These are phyloP conservation scores for Agriopis marginaria DNA, from an alignment of 2,888 invertebrate species.

Conservation along the genomic window DNA sequence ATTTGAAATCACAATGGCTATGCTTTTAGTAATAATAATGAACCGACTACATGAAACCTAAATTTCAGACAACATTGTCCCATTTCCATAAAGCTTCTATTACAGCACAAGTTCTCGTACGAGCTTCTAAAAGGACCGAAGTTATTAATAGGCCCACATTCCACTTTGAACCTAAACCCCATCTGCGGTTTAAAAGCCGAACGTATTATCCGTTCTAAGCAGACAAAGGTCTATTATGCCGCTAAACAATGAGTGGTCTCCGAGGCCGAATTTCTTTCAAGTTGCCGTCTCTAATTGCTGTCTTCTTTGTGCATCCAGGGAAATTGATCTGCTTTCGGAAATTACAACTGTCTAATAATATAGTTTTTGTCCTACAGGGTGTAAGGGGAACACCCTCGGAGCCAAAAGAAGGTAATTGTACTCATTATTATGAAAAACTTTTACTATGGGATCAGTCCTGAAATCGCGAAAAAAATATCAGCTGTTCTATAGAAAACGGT, in stretches of 20 bases:
- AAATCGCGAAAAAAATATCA: no score
- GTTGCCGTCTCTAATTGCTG: conserved; percentile 63
- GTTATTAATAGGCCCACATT: conserved; percentile 39
- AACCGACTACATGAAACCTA: neutral
- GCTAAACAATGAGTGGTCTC: conserved; percentile 56
- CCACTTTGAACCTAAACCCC: conserved; percentile 34
- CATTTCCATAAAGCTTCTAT: conserved; percentile 15
- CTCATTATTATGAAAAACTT: no score
- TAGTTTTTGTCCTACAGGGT: no score
- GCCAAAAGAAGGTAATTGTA: no score
- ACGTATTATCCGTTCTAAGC: conserved; percentile 46
- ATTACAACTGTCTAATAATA: conserved; percentile 29
- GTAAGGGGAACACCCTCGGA: no score
- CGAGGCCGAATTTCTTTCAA: conserved; percentile 64
- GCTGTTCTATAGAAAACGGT: no score
- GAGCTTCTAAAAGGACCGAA: conserved; percentile 25
- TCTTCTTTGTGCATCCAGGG: conserved; percentile 50
- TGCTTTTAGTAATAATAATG: neutral
- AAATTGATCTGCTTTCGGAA: conserved; percentile 31
- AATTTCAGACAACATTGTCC: neutral
- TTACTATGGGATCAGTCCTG: no score
- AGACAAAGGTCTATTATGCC: conserved; percentile 59
- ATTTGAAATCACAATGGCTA: no score
- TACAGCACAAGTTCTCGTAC: conserved; percentile 14
- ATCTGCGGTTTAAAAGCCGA: conserved; percentile 44